Evolutionary conservation across 2,113 vertebrate genomes (phyloP).

Genomic region (Daboia siamensis): DNA sequence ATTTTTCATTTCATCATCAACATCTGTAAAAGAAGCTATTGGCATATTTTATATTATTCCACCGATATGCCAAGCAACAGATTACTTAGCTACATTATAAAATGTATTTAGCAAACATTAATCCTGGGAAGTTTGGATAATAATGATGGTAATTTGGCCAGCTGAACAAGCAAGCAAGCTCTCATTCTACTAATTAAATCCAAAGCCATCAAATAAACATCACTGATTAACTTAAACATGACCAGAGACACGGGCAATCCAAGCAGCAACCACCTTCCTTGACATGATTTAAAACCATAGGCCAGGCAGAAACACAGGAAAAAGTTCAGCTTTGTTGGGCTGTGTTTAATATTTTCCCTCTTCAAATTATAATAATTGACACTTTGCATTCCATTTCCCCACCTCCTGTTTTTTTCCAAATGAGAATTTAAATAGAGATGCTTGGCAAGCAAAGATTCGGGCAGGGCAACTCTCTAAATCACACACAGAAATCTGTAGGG

Average conservation of each 20-base stretch:
- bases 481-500: not conserved
- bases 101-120: conserved; percentile 46
- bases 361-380: not conserved
- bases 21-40: not conserved
- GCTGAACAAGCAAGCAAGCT: not conserved
- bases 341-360: not conserved
- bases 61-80: not conserved
- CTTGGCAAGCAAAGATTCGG: not conserved
- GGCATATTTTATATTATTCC: conserved; percentile 13
- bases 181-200: conserved; percentile 46
- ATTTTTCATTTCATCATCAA: not conserved
- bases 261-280: not conserved
- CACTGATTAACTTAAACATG: conserved; percentile 49
- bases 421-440: not conserved
- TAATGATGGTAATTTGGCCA: conserved; percentile 29
- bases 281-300: not conserved
- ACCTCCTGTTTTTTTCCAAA: not conserved
- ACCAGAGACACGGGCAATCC: conserved; percentile 26
- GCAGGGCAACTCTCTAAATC: not conserved
- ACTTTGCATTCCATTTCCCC: not conserved
- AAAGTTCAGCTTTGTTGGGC: not conserved
- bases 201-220: conserved; percentile 23
- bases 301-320: not conserved
- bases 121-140: conserved; percentile 36
- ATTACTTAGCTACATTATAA: conserved; percentile 39